These are phyloP conservation scores for Aphidius ervi DNA, from an alignment of 1,140 invertebrate genomes.

Conservation along the genomic window DNA sequence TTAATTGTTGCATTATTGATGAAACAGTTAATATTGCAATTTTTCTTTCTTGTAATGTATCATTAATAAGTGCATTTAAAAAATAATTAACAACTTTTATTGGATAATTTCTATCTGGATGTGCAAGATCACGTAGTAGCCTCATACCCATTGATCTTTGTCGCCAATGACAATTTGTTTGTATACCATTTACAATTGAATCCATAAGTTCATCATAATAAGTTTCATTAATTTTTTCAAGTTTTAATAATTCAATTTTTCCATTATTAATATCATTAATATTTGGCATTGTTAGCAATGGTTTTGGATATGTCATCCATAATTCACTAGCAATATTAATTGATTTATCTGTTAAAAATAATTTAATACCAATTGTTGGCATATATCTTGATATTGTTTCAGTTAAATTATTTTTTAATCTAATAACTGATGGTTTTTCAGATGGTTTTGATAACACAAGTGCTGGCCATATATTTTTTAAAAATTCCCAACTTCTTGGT, in stretches of 20 bases:
- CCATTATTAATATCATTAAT: constrained; percentile 48
- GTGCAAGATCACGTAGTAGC: constrained; percentile 67
- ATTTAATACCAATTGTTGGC: constrained; percentile 58
- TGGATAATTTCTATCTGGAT: constrained; percentile 66
- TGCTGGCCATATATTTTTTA: constrained; percentile 71
- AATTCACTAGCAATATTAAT: constrained; percentile 53
- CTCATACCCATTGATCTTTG: constrained; percentile 70
- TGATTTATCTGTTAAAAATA: constrained; percentile 55
- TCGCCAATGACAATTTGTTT: constrained; percentile 76
- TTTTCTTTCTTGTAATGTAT: constrained; percentile 72
- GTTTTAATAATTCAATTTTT: constrained; percentile 39
- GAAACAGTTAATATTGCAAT: constrained; percentile 62
- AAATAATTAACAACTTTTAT: constrained; percentile 64
- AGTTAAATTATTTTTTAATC: constrained; percentile 63
- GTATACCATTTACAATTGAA: constrained; percentile 61
- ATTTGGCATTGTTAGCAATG: constrained; percentile 29
- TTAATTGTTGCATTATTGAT: constrained; percentile 73
- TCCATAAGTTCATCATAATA: constrained; percentile 62
- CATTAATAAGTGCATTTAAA: constrained; percentile 66
- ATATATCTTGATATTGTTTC: constrained; percentile 54
- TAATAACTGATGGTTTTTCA: constrained; percentile 76
- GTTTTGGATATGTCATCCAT: constrained; percentile 40
- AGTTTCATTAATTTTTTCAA: constrained; percentile 51
- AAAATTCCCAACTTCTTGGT: constrained; percentile 71
- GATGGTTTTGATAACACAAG: constrained; percentile 69